phyloP scores from a whole-genome alignment of 2,113 vertebrate species.

The Aegithalos caudatus region DNA sequence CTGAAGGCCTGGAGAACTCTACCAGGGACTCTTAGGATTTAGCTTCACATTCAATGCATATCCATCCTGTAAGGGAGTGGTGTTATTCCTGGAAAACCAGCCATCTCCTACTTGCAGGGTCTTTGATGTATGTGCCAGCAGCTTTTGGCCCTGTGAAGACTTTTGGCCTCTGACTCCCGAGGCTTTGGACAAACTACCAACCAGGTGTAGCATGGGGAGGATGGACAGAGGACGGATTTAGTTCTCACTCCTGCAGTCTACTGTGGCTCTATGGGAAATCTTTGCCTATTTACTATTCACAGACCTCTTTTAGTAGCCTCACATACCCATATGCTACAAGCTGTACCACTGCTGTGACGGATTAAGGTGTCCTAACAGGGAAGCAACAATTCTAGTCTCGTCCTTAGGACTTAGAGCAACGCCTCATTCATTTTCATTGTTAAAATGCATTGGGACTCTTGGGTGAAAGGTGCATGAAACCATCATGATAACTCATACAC shows the following conservation, averaged over 20 bases:
- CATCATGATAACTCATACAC: slow-evolving; percentile 9
- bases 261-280: background rate
- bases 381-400: background rate
- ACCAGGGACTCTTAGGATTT: background rate
- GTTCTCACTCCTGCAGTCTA: background rate
- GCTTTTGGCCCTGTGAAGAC: background rate
- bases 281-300: background rate
- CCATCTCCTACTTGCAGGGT: background rate
- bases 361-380: background rate
- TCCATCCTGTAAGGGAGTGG: background rate
- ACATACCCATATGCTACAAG: background rate
- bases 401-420: background rate
- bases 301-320: background rate
- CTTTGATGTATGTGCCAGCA: background rate
- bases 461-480: slow-evolving; percentile 26
- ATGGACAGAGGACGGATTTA: background rate
- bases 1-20: background rate
- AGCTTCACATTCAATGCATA: background rate
- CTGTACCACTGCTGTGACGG: background rate
- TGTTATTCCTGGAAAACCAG: background rate
- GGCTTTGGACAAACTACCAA: background rate
- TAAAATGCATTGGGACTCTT: slow-evolving; percentile 16
- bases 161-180: background rate
- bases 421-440: background rate
- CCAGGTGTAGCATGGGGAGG: background rate